Evolutionary conservation across 1,140 invertebrate species (phyloP), one percentile per base, ranked within the genome.

Genomic region (Condylostylus longicornis): DNA sequence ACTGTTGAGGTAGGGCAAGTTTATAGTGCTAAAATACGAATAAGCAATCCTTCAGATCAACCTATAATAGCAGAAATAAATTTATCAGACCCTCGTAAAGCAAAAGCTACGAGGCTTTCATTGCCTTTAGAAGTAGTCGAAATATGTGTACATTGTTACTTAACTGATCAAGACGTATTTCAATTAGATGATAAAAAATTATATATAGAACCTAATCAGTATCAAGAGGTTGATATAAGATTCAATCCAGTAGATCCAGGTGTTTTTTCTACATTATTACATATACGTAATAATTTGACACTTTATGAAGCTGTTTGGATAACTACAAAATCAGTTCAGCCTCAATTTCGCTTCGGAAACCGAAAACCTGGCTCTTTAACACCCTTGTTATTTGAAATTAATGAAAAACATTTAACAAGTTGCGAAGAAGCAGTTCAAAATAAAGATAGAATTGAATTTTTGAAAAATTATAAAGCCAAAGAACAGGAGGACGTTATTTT

Each of bases 291-390:
- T 61, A 97, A 98, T 62, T 67, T 97, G 45, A 97, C 91, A 1
- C 77, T 89, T 31, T 64, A 96, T 45, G 91, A 98, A 63, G 74
- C 77, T 12, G 62, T 94, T 10, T 73, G 79, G 44, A 52, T 97
- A 19, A 74, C 73, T 32, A 90, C 88, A 0, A 71, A 79, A 47
- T 88, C 87, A 10, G 84, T 82, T 1, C 61, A 75, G 43, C 85
- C 88, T 8, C 75, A 85, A 56, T 82, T 97, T 55, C 82, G 83
- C 50, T 81, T 97, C 51, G 89, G 82, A n/a, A 90, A 88, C 58
- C 74, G 82, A 2, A 79, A 79, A 32, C 80, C 89, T 0, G 83
- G 82, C 5, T 78, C 79, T 0, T 51, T 55, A 9, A 70, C 73
- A 10, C 77, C 82, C 1, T 60, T 93, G 12, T 49, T 79, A 2